Evolutionary conservation across 2,888 invertebrate species (phyloP), one percentile per base, ranked within the genome.

Genomic region (Pachycephus smyrnensis): DNA sequence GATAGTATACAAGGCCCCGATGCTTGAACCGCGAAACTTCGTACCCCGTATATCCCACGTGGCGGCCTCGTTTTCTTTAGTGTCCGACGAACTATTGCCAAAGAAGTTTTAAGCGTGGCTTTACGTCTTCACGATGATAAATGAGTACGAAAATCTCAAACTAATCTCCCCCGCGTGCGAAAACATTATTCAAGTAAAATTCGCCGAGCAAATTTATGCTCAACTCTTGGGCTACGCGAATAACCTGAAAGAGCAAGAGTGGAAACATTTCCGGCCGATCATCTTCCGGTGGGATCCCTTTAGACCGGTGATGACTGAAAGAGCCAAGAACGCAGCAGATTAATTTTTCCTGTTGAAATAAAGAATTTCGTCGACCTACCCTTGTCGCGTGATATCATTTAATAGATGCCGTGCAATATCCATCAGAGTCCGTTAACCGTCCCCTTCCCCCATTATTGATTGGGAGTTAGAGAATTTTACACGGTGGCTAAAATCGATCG

Each of bases 51-150:
- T 35, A 2, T 2, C 4, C 4, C 68, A 37, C n/a, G 73, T 33
- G 68, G 23, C 37, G 35, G 31, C 40, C 80, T 81, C 79, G 82
- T 84, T 82, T 77, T 79, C 68, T 69, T 68, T 77, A 77, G 79
- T 85, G 81, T 85, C 85, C 84, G 81, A 81, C 81, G 80, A 84
- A 85, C 84, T 84, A 85, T 85, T 81, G 80, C 77, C 80, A 73
- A 82, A 85, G 82, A 85, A 84, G 82, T 84, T 84, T 84, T 80
- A 82, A 84, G 82, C 82, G 82, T 84, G 84, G 81, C 85, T 81
- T 80, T 84, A 85, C 82, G 85, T 81, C 71, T 71, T 71, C 71
- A 71, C 71, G 71, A 71, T 71, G 71, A 77, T 73, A 77, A 33
- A 75, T 15, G 73, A 73, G 12, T n/a, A 73, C 32, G 32, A 30